A percentile compares a stretch with the other conserved stretches of the same genome.
Evolutionary conservation across 2,888 invertebrate genomes (phyloP).

Genomic region (Drosophila falleni): DNA sequence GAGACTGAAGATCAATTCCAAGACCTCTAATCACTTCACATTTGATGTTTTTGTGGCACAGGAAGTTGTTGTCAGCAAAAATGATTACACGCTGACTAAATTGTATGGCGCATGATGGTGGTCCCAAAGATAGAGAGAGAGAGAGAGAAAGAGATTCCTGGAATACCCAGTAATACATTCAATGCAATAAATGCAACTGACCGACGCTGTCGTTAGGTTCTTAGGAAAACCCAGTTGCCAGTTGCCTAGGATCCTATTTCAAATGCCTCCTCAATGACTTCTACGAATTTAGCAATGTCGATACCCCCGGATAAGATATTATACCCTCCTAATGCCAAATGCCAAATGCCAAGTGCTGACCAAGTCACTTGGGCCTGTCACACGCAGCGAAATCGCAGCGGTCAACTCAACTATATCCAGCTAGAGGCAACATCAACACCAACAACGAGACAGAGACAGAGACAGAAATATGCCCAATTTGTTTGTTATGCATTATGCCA

Average conservation of each 20-base stretch:
- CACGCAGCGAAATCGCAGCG: conserved; percentile 43
- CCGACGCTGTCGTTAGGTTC: conserved; percentile 39
- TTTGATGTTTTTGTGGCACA: conserved; percentile 59
- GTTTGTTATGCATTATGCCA: conserved; percentile 53
- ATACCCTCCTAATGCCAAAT: conserved; percentile 20
- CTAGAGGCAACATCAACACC: background rate
- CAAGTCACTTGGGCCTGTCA: conserved; percentile 46
- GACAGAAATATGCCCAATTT: conserved; percentile 49
- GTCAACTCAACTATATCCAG: conserved; percentile 19
- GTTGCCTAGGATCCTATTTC: conserved; percentile 64
- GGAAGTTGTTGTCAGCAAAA: conserved; percentile 77
- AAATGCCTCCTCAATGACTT: conserved; percentile 71
- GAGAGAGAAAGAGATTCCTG: conserved; percentile 14
- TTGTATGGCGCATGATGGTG: conserved; percentile 50
- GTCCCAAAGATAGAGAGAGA: conserved; percentile 4
- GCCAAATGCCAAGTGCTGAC: conserved; percentile 36
- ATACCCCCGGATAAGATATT: background rate
- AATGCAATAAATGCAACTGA: conserved; percentile 60
- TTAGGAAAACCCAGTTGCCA: conserved; percentile 38
- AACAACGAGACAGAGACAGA: background rate
- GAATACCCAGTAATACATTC: conserved; percentile 39
- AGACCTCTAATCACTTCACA: conserved; percentile 57
- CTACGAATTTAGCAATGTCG: conserved; percentile 70
- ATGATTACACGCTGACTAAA: conserved; percentile 71
- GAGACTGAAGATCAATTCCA: conserved; percentile 6